These are phyloP conservation scores for Grammomys dolichurus DNA, from an alignment of 2,113 vertebrate genomes.

Conservation along the genomic window DNA sequence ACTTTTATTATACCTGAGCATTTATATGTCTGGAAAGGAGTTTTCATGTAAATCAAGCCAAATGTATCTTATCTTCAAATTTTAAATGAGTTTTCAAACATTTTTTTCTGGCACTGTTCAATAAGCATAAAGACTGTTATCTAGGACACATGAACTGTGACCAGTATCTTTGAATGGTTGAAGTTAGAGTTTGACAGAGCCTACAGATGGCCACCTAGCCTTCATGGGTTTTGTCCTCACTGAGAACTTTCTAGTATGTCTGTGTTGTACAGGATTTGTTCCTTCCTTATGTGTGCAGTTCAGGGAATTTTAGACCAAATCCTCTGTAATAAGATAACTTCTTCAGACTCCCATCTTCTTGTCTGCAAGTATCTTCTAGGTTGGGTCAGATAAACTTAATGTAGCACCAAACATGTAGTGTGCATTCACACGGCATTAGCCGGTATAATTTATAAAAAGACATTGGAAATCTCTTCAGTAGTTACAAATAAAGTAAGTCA, in stretches of 20 bases:
- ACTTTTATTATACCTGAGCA: neutral
- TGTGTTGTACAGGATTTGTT: neutral
- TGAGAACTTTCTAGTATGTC: neutral
- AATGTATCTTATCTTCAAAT: neutral
- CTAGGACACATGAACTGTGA: neutral
- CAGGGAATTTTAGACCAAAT: neutral
- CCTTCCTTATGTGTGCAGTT: neutral
- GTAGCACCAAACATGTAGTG: neutral
- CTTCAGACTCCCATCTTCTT: too few species aligned
- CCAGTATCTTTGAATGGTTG: neutral
- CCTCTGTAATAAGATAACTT: too few species aligned
- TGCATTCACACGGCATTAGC: too few species aligned
- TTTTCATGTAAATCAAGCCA: neutral
- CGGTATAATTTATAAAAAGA: neutral
- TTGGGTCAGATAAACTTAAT: neutral
- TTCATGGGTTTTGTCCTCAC: neutral
- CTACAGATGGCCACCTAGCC: neutral
- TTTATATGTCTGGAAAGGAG: neutral
- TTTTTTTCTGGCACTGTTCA: neutral
- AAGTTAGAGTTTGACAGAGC: neutral
- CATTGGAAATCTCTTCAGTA: neutral
- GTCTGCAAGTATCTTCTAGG: neutral
- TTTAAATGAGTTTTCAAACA: neutral
- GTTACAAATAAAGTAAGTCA: neutral
- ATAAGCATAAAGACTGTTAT: neutral